Conservation (phyloP, 2,113 vertebrate genomes). For the Marmota flaviventris region DNA sequence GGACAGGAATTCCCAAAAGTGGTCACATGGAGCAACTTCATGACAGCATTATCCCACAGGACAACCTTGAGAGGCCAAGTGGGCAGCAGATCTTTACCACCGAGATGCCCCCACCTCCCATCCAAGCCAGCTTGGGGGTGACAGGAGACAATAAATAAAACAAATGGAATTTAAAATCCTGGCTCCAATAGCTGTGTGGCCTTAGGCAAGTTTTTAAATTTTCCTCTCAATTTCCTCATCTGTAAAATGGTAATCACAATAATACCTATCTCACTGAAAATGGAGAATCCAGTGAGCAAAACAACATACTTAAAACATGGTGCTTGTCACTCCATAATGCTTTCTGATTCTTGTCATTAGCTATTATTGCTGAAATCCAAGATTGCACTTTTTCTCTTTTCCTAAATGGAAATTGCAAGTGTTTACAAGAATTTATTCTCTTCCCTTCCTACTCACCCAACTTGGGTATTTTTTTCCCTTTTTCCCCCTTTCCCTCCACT, state of each 20-base stretch:
- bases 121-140: neutral
- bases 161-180: slow-evolving; percentile 2
- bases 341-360: neutral
- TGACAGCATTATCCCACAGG: neutral
- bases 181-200: neutral
- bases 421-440: neutral
- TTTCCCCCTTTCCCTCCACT: neutral
- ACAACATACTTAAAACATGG: neutral
- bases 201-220: neutral
- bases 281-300: neutral
- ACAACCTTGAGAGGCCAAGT: neutral
- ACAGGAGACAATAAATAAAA: neutral
- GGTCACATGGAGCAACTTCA: neutral
- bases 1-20: neutral
- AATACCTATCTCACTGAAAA: neutral
- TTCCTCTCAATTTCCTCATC: neutral
- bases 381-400: neutral
- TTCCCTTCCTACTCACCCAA: neutral
- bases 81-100: no score
- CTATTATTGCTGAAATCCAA: neutral
- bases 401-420: neutral
- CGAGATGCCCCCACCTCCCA: neutral
- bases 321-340: neutral
- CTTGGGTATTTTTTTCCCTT: neutral
- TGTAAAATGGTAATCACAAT: neutral